Evolutionary conservation across 1,140 invertebrate species (phyloP).

Genomic region (Babylonia areolata): DNA sequence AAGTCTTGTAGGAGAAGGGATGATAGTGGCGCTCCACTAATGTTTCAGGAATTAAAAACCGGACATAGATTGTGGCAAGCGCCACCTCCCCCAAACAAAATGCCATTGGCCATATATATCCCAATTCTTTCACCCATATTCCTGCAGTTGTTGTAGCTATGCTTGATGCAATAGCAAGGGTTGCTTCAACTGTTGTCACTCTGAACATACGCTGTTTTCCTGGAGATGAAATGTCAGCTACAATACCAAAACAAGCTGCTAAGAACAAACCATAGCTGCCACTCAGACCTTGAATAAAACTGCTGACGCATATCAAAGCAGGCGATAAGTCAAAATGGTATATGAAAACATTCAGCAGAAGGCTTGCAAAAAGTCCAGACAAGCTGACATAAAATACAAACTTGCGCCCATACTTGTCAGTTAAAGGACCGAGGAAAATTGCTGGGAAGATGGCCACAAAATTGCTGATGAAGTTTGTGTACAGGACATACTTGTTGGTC

Average conservation of each 20-base stretch:
- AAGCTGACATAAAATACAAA: conserved; percentile 18
- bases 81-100: background rate
- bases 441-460: conserved; percentile 17
- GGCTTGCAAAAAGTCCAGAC: background rate
- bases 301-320: background rate
- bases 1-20: background rate
- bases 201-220: conserved; percentile 23
- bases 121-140: conserved; percentile 16
- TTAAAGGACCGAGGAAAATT: conserved; percentile 16
- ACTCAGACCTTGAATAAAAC: conserved; percentile 30
- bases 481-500: conserved; percentile 25
- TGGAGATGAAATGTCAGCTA: conserved; percentile 18
- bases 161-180: background rate
- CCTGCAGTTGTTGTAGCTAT: conserved; percentile 1
- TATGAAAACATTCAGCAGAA: background rate
- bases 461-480: conserved; percentile 20
- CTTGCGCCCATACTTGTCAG: conserved; percentile 22
- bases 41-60: conserved; percentile 24
- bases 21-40: background rate
- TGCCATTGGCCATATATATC: conserved; percentile 25
- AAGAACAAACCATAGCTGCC: conserved; percentile 26
- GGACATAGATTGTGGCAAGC: background rate
- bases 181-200: conserved; percentile 22
- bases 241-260: conserved; percentile 34
- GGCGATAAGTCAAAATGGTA: background rate